These are phyloP conservation scores for Drosophila mettleri DNA, from an alignment of 2,888 invertebrate genomes.

Conservation along the genomic window DNA sequence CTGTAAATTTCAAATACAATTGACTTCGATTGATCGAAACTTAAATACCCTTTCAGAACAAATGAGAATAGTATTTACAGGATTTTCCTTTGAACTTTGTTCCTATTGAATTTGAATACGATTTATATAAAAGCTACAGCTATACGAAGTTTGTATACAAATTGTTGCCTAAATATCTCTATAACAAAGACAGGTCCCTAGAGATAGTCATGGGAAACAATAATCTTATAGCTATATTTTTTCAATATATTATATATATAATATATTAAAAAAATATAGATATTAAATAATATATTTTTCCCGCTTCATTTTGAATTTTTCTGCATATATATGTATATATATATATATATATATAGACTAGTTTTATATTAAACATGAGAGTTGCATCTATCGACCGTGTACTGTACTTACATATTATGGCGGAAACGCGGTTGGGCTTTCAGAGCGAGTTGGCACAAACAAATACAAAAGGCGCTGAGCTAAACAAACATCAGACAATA, in stretches of 20 bases:
- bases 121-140: not conserved
- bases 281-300: not conserved
- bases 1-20: not conserved
- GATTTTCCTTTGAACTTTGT: not conserved
- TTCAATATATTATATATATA: too few species aligned
- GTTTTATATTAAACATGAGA: constrained; percentile 13
- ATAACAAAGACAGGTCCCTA: not conserved
- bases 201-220: too few species aligned
- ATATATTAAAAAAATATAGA: too few species aligned
- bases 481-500: constrained; percentile 1
- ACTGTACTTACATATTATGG: constrained; percentile 27
- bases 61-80: not conserved
- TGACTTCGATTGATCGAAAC: not conserved
- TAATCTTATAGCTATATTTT: too few species aligned
- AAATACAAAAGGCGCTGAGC: constrained; percentile 11
- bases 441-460: constrained; percentile 63
- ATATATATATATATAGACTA: not conserved
- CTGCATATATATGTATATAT: not conserved
- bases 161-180: not conserved
- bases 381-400: constrained; percentile 30
- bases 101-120: not conserved
- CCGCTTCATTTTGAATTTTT: not conserved
- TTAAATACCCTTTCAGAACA: not conserved
- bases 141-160: not conserved
- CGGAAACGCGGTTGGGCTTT: constrained; percentile 26